A percentile compares a stretch with the other conserved stretches of the same genome.
Evolutionary conservation across 2,113 vertebrate species (phyloP).

Genomic region (Lepisosteus osseus): DNA sequence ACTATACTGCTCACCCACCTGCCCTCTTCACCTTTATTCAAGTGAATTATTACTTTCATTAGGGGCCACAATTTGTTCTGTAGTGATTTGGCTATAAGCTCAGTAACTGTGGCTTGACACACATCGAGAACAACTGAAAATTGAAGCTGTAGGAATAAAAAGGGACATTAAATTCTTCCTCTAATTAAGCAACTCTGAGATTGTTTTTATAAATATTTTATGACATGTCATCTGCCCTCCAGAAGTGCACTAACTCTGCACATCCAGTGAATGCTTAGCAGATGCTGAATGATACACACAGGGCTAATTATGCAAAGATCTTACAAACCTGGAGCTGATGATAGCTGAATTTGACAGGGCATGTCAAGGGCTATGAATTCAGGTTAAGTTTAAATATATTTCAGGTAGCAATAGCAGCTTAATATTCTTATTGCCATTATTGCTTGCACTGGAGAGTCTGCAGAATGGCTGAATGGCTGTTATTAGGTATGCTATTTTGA

Average conservation of each 20-base stretch:
- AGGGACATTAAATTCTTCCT: constrained; percentile 52
- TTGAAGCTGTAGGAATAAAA: constrained; percentile 46
- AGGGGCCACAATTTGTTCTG: too few relatives aligned
- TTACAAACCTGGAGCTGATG: constrained; percentile 47
- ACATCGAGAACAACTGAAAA: constrained; percentile 38
- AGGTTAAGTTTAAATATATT: constrained; percentile 51
- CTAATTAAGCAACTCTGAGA: constrained; percentile 68
- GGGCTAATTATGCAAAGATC: constrained; percentile 61
- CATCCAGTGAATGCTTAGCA: constrained; percentile 50
- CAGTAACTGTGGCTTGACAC: constrained; percentile 32
- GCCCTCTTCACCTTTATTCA: too few relatives aligned
- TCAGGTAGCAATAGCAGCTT: constrained; percentile 42
- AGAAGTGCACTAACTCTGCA: constrained; percentile 43
- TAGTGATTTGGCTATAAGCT: constrained; percentile 5
- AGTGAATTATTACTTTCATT: too few relatives aligned
- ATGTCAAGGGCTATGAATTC: constrained; percentile 60
- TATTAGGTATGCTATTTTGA: background rate
- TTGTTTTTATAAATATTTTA: constrained; percentile 83
- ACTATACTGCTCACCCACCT: too few relatives aligned
- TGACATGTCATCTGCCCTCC: constrained; percentile 66
- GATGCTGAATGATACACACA: constrained; percentile 52
- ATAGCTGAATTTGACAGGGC: constrained; percentile 60
- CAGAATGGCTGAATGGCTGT: background rate
- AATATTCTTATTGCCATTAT: background rate
- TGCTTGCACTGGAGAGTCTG: background rate